phyloP scores from a whole-genome alignment of 2,888 invertebrate genomes.

The Amphipoea lucens region DNA sequence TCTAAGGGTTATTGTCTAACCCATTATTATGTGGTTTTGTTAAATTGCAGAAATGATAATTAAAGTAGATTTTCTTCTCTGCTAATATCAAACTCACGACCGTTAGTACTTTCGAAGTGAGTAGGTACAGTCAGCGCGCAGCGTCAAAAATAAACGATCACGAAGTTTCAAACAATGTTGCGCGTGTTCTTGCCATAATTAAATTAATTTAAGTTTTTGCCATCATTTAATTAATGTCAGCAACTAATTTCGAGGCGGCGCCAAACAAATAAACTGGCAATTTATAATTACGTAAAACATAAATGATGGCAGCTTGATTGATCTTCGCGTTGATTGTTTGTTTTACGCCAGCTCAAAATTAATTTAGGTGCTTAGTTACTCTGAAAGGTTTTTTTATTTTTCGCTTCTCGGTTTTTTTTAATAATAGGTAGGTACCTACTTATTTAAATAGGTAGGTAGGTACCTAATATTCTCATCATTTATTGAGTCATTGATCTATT shows the following conservation, averaged over 20 bases:
- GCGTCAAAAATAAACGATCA: conserved; percentile 4
- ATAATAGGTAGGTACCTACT: neutral
- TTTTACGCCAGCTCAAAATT: neutral
- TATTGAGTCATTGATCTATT: neutral
- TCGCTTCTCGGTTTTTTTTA: neutral
- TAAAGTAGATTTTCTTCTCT: conserved; percentile 48
- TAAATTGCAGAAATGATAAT: conserved; percentile 65
- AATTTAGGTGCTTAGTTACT: neutral
- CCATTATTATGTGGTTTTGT: conserved; percentile 77
- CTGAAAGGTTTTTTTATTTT: neutral
- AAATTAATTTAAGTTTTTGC: no score
- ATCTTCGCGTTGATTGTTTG: neutral
- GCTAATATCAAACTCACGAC: conserved; percentile 56
- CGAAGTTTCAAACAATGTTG: neutral
- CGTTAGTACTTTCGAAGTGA: conserved; percentile 7
- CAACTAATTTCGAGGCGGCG: neutral
- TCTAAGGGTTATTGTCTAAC: conserved; percentile 60
- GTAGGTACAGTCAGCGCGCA: conserved; percentile 15
- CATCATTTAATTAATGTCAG: no score
- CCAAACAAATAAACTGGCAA: neutral
- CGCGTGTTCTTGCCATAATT: neutral
- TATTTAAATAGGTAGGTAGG: neutral
- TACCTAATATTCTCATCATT: neutral
- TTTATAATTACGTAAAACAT: neutral
- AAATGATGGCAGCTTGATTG: neutral